Evolutionary conservation across 2,888 invertebrate species (phyloP).

Genomic region (Conus canariensis): DNA sequence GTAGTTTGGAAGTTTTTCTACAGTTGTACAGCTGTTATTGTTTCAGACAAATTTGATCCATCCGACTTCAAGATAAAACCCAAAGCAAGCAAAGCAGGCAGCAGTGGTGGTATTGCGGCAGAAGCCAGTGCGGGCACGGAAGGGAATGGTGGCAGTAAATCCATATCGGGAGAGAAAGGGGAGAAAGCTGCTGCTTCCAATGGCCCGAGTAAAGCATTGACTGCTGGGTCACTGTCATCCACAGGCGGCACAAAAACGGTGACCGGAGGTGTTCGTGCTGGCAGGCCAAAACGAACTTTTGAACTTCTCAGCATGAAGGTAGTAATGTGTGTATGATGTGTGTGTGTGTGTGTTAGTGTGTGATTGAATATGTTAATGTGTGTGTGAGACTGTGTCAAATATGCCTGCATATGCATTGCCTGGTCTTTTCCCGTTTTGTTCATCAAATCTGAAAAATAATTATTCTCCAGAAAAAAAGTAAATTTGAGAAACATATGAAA

Average conservation of each 20-base stretch:
- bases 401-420: too few species aligned
- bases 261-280: conserved; percentile 13
- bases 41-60: conserved; percentile 53
- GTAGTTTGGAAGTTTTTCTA: too few species aligned
- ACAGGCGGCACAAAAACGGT: neutral
- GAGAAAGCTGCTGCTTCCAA: conserved; percentile 13
- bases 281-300: neutral
- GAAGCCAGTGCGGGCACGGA: neutral
- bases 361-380: too few species aligned
- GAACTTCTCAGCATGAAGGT: conserved; percentile 26
- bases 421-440: too few species aligned
- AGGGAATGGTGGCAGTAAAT: conserved; percentile 11
- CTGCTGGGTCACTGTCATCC: neutral
- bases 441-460: too few species aligned
- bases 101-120: neutral
- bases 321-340: neutral
- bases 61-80: conserved; percentile 52
- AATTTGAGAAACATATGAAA: too few species aligned
- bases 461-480: too few species aligned
- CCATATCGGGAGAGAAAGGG: conserved; percentile 29
- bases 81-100: conserved; percentile 32
- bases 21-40: neutral
- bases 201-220: conserved; percentile 38
- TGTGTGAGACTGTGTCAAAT: too few species aligned
- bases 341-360: too few species aligned